Conservation (phyloP, 2,888 invertebrate species). For the Drosophila pullipes region DNA sequence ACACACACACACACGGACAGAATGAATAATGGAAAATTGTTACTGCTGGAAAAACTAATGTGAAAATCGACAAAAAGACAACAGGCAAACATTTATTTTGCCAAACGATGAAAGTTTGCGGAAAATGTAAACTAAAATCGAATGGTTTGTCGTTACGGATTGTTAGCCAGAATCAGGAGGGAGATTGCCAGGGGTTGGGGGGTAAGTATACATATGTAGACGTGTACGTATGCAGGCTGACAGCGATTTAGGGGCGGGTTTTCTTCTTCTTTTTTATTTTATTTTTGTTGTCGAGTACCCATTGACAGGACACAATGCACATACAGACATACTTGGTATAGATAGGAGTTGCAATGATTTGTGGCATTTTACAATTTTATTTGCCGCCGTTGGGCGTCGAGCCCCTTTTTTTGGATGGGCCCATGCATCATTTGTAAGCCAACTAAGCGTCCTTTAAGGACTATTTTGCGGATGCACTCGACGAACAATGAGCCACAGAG, state of each 20-base stretch:
- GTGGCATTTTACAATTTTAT: slow-evolving; percentile 78
- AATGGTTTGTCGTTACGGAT: slow-evolving; percentile 66
- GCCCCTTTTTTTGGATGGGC: slow-evolving; percentile 35
- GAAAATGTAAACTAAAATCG: slow-evolving; percentile 71
- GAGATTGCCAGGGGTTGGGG: background rate
- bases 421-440: slow-evolving; percentile 79
- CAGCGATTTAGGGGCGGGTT: slow-evolving; percentile 70
- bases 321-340: slow-evolving; percentile 27
- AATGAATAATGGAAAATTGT: slow-evolving; percentile 15
- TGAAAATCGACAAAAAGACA: slow-evolving; percentile 33
- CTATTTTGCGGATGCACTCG: slow-evolving; percentile 79
- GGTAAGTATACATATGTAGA: background rate
- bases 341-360: slow-evolving; percentile 73
- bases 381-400: slow-evolving; percentile 55
- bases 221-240: slow-evolving; percentile 23
- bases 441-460: slow-evolving; percentile 81
- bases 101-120: slow-evolving; percentile 69
- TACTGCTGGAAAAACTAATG: slow-evolving; percentile 47
- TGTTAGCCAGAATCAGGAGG: slow-evolving; percentile 43
- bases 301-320: slow-evolving; percentile 57
- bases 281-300: slow-evolving; percentile 38
- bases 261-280: slow-evolving; percentile 4
- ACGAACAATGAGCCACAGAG: slow-evolving; percentile 63
- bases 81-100: slow-evolving; percentile 66
- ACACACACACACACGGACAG: background rate